Percentiles rank a stretch among this genome's conserved stretches.
phyloP scores from a whole-genome alignment of 2,797 vertebrate species.

The Galaxias olidus region DNA sequence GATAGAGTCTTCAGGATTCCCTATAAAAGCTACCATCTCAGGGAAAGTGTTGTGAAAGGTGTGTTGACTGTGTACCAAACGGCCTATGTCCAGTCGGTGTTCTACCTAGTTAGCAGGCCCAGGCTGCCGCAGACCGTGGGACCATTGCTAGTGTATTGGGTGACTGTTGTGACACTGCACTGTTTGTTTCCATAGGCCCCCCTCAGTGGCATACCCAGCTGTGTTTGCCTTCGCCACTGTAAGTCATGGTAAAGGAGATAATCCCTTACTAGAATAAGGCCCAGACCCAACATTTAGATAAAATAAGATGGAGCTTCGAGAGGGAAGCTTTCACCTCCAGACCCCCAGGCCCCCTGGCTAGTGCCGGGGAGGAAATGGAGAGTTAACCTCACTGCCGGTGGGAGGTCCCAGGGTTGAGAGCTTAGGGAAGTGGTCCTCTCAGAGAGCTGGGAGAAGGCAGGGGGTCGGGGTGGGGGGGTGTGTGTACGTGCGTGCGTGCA shows the following conservation, averaged over 20 bases:
- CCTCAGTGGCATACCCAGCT: conserved; percentile 22
- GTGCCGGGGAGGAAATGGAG: conserved; percentile 55
- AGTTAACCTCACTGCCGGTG: conserved; percentile 42
- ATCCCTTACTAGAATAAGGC: not conserved
- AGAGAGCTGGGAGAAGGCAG: not conserved
- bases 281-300: not conserved
- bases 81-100: not conserved
- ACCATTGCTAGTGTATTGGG: conserved; percentile 2
- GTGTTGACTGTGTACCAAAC: not conserved
- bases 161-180: conserved; percentile 26
- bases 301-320: not conserved
- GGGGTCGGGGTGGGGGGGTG: not conserved
- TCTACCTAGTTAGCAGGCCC: no score
- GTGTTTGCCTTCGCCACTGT: conserved; percentile 29
- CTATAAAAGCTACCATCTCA: conserved; percentile 31
- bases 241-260: not conserved
- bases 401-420: conserved; percentile 16
- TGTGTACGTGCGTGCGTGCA: no score
- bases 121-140: not conserved
- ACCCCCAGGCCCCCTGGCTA: conserved; percentile 19
- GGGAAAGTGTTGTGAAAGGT: no score
- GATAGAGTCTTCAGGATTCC: conserved; percentile 11
- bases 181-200: conserved; percentile 2
- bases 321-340: not conserved
- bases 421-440: not conserved